phyloP scores from a whole-genome alignment of 2,113 vertebrate species.

The Otocyon megalotis region DNA sequence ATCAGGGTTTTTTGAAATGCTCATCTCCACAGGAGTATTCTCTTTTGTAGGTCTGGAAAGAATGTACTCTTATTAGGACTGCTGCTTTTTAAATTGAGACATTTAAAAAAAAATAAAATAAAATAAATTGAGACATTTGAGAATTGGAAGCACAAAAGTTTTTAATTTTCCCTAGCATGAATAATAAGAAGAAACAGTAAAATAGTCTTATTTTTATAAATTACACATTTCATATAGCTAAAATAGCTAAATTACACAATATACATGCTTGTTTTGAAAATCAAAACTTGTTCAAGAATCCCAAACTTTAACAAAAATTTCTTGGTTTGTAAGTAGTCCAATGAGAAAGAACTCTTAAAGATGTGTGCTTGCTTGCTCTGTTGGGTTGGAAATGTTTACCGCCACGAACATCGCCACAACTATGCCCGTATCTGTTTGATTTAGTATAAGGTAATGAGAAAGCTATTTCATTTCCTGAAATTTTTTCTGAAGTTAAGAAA shows the following conservation, averaged over 20 bases:
- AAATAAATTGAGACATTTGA: conserved; percentile 54
- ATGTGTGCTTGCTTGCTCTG: not conserved
- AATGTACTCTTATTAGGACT: conserved; percentile 16
- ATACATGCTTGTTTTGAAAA: conserved; percentile 51
- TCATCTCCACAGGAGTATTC: not conserved
- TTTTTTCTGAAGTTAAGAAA: conserved; percentile 53
- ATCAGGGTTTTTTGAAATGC: conserved; percentile 44
- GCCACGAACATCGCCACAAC: not conserved
- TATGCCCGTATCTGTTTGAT: not conserved
- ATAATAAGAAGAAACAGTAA: not conserved
- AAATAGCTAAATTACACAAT: conserved; percentile 49
- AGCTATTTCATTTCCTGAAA: conserved; percentile 27
- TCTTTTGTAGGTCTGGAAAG: not conserved
- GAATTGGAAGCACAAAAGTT: conserved; percentile 38
- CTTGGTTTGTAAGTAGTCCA: conserved; percentile 28
- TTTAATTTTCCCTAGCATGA: conserved; percentile 30
- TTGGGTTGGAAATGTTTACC: not conserved
- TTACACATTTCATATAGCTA: conserved; percentile 29
- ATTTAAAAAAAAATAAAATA: too few species aligned
- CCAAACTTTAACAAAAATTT: not conserved
- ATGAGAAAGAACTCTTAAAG: not conserved
- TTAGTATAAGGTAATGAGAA: conserved; percentile 23
- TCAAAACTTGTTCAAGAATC: conserved; percentile 42
- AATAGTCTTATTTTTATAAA: not conserved
- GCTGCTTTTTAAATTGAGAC: conserved; percentile 29